phyloP scores from a whole-genome alignment of 2,113 vertebrate species.

The Tympanuchus pallidicinctus region DNA sequence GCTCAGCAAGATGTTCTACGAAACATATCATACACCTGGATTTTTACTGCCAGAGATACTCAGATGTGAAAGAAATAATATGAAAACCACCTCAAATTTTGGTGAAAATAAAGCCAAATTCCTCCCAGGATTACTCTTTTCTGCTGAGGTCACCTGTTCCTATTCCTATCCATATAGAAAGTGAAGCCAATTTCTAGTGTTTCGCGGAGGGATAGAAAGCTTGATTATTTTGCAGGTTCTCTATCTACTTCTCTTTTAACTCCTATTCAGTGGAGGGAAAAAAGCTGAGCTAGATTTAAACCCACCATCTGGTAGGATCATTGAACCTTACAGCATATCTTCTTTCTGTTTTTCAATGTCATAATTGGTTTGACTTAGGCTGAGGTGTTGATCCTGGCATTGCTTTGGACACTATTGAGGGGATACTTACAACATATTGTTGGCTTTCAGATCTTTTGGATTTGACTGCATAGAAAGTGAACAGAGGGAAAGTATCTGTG shows the following conservation, averaged over 20 bases:
- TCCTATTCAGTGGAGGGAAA: not conserved
- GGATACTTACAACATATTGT: not conserved
- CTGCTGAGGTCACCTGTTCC: not conserved
- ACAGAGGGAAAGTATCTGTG: not conserved
- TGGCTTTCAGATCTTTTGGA: not conserved
- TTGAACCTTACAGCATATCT: not conserved
- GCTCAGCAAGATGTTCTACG: not conserved
- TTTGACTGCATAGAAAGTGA: not conserved
- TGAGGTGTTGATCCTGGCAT: not conserved
- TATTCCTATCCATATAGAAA: not conserved
- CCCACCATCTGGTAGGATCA: not conserved
- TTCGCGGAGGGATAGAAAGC: not conserved
- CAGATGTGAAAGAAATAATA: not conserved
- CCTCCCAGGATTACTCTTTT: not conserved
- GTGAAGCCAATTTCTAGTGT: not conserved
- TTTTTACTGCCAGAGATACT: not conserved
- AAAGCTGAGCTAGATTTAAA: not conserved
- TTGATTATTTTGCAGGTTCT: not conserved
- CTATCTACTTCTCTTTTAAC: not conserved
- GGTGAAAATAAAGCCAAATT: not conserved
- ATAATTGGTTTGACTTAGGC: not conserved
- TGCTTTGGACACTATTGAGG: not conserved
- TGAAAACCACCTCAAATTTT: not conserved
- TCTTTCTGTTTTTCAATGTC: not conserved
- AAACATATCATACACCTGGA: not conserved